phyloP scores from a whole-genome alignment of 92 coral and sea anemone species.

The Parazoanthus atlanticus region DNA sequence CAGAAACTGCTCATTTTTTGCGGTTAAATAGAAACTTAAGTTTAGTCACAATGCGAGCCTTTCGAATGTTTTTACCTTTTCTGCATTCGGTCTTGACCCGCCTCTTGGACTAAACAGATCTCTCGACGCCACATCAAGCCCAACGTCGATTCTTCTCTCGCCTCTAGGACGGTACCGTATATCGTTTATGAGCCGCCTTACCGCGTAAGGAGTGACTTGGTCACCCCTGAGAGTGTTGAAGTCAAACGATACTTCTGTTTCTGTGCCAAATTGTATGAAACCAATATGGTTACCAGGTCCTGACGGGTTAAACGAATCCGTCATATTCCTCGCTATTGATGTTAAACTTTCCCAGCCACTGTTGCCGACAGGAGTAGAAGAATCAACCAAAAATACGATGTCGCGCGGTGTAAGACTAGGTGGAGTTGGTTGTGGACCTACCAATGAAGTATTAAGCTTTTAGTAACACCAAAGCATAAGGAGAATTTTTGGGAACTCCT shows the following conservation, averaged over 20 bases:
- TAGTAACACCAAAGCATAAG: not conserved
- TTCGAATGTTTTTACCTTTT: constrained; percentile 61
- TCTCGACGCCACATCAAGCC: constrained; percentile 52
- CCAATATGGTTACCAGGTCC: constrained; percentile 61
- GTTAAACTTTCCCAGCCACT: constrained; percentile 58
- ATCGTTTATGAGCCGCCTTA: constrained; percentile 44
- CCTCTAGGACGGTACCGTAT: constrained; percentile 60
- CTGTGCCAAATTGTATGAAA: constrained; percentile 52
- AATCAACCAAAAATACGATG: not conserved
- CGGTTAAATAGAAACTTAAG: too few species aligned
- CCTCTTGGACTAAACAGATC: constrained; percentile 61
- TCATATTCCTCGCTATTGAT: constrained; percentile 48
- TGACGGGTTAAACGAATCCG: constrained; percentile 64
- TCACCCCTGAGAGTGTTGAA: constrained; percentile 53
- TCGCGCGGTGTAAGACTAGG: not conserved
- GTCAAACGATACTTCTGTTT: constrained; percentile 47
- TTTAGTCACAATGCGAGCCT: not conserved
- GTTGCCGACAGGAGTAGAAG: not conserved
- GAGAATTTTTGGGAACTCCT: not conserved
- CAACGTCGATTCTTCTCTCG: constrained; percentile 63
- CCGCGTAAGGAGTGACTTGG: constrained; percentile 40
- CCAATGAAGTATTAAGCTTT: too few species aligned
- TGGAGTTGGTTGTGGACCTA: not conserved
- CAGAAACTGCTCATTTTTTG: not conserved
- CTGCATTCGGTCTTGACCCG: constrained; percentile 62